Percentiles rank a stretch among this genome's conserved stretches.
Conservation (phyloP, 2,888 invertebrate genomes). For the Aspidiotus rigidus region DNA sequence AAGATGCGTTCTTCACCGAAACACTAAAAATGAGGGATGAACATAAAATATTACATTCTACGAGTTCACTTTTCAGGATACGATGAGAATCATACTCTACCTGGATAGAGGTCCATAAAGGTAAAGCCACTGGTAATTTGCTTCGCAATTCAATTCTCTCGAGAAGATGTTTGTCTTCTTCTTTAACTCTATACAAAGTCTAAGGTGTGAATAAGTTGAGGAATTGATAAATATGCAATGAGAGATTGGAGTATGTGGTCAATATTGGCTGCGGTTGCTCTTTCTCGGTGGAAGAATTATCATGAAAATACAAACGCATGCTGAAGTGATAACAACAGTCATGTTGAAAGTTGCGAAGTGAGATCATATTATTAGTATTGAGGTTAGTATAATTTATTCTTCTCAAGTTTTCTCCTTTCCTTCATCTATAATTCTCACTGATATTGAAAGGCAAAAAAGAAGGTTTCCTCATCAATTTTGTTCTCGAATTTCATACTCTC, state of each 20-base stretch:
- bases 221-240: not conserved
- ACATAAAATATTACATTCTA: not conserved
- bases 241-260: too few relatives aligned
- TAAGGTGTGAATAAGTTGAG: slow-evolving; percentile 1
- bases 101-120: slow-evolving; percentile 64
- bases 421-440: too few relatives aligned
- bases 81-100: not conserved
- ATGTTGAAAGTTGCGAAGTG: too few relatives aligned
- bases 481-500: too few relatives aligned
- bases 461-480: too few relatives aligned
- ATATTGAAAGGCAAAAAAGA: too few relatives aligned
- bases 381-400: too few relatives aligned
- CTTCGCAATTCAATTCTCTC: slow-evolving; percentile 17
- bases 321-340: too few relatives aligned
- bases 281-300: too few relatives aligned
- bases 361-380: too few relatives aligned
- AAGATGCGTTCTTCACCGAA: slow-evolving; percentile 58
- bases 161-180: slow-evolving; percentile 3
- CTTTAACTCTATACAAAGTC: slow-evolving; percentile 13
- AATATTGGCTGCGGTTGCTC: too few relatives aligned
- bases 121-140: slow-evolving; percentile 55
- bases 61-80: not conserved
- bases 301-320: not conserved
- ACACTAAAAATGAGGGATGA: slow-evolving; percentile 41
- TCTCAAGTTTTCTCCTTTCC: too few relatives aligned